Evolutionary conservation across 2,797 vertebrate genomes (phyloP).

Genomic region (Pteropus rufus): DNA sequence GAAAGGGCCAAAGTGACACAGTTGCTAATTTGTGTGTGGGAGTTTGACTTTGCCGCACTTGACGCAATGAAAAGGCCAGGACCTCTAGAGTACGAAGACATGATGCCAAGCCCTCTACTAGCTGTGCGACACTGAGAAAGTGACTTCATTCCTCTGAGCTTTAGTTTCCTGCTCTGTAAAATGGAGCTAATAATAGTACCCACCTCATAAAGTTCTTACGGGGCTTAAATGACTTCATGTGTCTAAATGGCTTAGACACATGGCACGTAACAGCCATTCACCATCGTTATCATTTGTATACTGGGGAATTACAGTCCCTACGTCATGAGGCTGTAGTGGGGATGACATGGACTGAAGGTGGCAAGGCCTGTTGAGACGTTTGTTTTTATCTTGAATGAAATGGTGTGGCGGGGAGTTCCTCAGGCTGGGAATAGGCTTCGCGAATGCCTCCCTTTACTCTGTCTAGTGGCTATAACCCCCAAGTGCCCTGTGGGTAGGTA

Average conservation of each 20-base stretch:
- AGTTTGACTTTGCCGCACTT: background rate
- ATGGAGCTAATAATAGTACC: background rate
- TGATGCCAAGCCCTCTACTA: background rate
- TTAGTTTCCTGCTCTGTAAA: background rate
- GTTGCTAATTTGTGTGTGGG: background rate
- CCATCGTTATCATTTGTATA: background rate
- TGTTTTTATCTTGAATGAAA: background rate
- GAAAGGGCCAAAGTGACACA: background rate
- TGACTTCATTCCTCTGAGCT: background rate
- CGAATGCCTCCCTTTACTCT: conserved; percentile 17
- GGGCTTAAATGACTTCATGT: background rate
- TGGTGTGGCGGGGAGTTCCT: background rate
- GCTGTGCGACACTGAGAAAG: background rate
- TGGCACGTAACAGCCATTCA: background rate
- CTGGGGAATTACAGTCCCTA: background rate
- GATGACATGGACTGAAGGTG: background rate
- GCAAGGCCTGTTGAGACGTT: background rate
- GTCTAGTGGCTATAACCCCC: background rate
- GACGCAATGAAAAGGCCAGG: background rate
- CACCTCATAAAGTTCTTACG: background rate
- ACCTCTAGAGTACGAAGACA: background rate
- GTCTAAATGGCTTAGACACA: background rate
- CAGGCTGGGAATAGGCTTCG: background rate
- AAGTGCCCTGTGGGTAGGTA: background rate
- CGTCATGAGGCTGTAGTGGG: background rate